Evolutionary conservation across 2,888 invertebrate genomes (phyloP).

Genomic region (Catocala nupta): DNA sequence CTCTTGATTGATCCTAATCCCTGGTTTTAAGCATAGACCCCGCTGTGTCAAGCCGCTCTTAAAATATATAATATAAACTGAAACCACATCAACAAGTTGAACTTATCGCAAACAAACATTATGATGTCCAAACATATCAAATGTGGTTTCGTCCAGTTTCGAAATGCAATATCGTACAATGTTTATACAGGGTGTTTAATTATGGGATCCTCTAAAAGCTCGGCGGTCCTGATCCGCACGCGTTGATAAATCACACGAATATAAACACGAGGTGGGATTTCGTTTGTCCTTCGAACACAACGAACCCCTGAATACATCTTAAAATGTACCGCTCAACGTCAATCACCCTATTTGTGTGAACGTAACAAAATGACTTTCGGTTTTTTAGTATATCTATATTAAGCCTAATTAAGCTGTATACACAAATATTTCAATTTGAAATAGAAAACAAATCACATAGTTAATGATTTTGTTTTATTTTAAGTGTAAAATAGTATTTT

Average conservation of each 20-base stretch:
- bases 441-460: constrained; percentile 10
- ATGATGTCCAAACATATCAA: constrained; percentile 25
- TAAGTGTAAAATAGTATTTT: background rate
- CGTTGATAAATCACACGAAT: constrained; percentile 81
- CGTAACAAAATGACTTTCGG: constrained; percentile 36
- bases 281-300: constrained; percentile 40
- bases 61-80: background rate
- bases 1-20: background rate
- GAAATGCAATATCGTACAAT: constrained; percentile 48
- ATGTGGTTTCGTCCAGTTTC: constrained; percentile 27
- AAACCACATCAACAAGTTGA: constrained; percentile 15
- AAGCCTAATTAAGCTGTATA: constrained; percentile 17
- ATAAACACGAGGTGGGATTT: constrained; percentile 69
- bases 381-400: constrained; percentile 25
- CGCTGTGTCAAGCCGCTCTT: no score
- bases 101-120: constrained; percentile 21
- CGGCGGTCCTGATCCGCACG: constrained; percentile 71
- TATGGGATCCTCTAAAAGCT: constrained; percentile 68
- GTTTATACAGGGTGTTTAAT: constrained; percentile 60
- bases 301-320: constrained; percentile 47
- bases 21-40: no score
- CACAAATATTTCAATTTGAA: constrained; percentile 15
- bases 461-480: background rate
- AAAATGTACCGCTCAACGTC: constrained; percentile 53
- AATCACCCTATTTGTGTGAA: constrained; percentile 54